Evolutionary conservation across 2,797 vertebrate species (phyloP), one percentile per base, ranked within the genome.

Genomic region (Eleutherodactylus coqui): DNA sequence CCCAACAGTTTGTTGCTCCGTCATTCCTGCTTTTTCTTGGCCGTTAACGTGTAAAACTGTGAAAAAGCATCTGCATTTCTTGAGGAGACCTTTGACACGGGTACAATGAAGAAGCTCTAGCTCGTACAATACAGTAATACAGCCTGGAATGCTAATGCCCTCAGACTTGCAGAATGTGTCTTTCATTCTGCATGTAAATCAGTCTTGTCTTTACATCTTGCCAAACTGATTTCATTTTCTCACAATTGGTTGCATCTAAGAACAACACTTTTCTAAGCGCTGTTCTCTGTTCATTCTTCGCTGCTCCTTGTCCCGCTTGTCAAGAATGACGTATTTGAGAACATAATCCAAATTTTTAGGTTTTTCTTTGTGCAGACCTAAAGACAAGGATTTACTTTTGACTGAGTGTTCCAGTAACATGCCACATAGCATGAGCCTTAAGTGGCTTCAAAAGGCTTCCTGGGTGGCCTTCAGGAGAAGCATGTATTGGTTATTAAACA

Each of bases 131-230:
- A 69, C 79, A 83, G 79, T 86, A 83, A 70, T 72, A 83, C 34
- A 84, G 53, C 49, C 67, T 87, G 76, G 82, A 84, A 87, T 84
- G 70, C 82, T 76, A 87, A 87, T 87, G 77, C 38, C 24, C 77
- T 83, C 38, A 67, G 55, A 55, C 76, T 81, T 58, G 79, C 75
- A 75, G 86, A 87, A 80, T 75, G 70, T 76, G 58, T 76, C 82
- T 55, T 84, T 87, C 82, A 87, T 85, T 80, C 76, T 53, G 55
- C 47, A 76, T 85, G 82, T 80, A 85, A 81, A 85, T 76, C 55
- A 80, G 76, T 41, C 69, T 43, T 79, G 73, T 67, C 75, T 87
- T 87, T 79, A 67, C 41, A 43, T 69, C 82, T 67, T 76, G 82
- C 77, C 86, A 81, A 84, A 80, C 29, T 81, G 41, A 81, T 76